Evolutionary conservation across 2,888 invertebrate genomes (phyloP), one percentile per base, ranked within the genome.

Genomic region (Agrochola lota): DNA sequence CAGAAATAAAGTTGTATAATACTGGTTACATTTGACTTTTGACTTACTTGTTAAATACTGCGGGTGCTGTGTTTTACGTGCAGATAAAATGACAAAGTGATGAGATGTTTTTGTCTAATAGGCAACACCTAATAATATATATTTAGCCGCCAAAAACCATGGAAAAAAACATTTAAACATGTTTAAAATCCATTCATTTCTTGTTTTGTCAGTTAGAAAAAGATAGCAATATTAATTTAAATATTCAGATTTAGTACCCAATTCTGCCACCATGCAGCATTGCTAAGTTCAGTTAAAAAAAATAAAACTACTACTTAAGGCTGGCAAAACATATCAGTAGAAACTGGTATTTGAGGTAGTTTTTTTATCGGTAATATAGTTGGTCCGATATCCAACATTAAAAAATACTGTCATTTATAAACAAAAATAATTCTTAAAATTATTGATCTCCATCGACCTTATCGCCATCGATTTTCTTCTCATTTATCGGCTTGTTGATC

Each of bases 401-500:
- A 55, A 40, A 35, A 43, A 43, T 17, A 40, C 40, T 26, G n/a
- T 12, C 40, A 23, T 20, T 26, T 20, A 12, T 20, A 40, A 62
- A 49, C 23, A 62, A 40, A 35, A 40, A 17, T 8, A 23, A 26
- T 2, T 17, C 1, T 17, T 23, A 7, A 40, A 55, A 40, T 26
- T 12, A 76, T 8, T 57, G 20, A n/a, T 75, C 46, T 26, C 20
- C 77, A 35, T 46, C 15, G 9, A 68, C 15, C 5, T 49, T 71
- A 26, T 85, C 78, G 8, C 75, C 82, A 40, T 82, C 82, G 0
- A 75, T 49, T 78, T 83, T 79, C 15, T 69, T 76, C 20, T 30
- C 83, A 5, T 67, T 35, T 3, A 20, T 23, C 4, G 83, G 35
- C 35, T 77, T 72, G 35, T 83, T 83, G 3, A 86, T 86, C 91